These are phyloP conservation scores for Choristoneura rosaceana DNA, from an alignment of 2,888 invertebrate species.

Conservation along the genomic window DNA sequence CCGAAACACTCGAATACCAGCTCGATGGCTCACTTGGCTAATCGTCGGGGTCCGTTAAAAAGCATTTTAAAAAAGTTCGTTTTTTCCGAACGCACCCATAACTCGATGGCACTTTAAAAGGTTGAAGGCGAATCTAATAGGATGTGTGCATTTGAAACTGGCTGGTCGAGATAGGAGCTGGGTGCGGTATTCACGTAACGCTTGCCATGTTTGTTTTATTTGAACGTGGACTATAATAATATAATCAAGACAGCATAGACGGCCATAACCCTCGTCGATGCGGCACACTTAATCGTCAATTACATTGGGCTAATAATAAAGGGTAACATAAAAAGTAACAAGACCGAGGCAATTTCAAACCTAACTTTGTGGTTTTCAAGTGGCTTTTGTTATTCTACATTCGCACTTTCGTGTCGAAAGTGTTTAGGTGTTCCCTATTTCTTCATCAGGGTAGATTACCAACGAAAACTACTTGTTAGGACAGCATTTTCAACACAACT, in stretches of 20 bases:
- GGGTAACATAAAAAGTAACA: no score
- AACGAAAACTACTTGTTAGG: no score
- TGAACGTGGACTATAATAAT: not conserved
- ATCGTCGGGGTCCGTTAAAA: conserved; percentile 70
- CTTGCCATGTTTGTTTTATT: conserved; percentile 38
- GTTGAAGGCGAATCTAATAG: conserved; percentile 77
- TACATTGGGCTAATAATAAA: no score
- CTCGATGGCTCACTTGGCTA: conserved; percentile 83
- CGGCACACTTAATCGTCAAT: no score
- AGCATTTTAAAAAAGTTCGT: conserved; percentile 62
- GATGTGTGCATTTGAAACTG: conserved; percentile 66
- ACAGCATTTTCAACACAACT: not conserved
- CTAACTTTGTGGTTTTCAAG: no score
- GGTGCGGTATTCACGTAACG: conserved; percentile 55
- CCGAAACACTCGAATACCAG: conserved; percentile 79
- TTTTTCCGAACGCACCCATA: conserved; percentile 68
- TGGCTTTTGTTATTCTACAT: no score
- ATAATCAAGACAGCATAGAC: not conserved
- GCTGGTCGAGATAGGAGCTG: conserved; percentile 65
- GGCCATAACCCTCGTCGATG: not conserved
- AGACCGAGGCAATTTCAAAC: no score
- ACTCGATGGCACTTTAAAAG: conserved; percentile 77
- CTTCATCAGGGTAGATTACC: no score
- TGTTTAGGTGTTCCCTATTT: no score
- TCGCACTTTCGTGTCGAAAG: no score